Base-by-base conservation (phyloP, 2,113 vertebrate genomes). In the Cephalophus harveyi region DNA sequence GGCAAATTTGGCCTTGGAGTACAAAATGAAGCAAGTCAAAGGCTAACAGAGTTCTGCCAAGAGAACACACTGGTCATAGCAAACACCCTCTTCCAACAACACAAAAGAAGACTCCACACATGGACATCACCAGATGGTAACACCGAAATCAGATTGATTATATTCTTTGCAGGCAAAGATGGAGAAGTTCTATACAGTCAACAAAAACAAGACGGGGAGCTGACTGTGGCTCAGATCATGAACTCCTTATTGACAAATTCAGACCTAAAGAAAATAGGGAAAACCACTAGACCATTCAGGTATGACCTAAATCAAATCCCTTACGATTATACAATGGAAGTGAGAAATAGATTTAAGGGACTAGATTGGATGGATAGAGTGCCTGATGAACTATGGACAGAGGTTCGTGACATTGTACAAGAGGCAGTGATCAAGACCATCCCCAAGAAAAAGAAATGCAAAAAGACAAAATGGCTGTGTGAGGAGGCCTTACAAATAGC, bases 141-240 rank as follows among this genome's bases (percentile, higher is more conserved):
- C 33, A 67, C 16, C 0, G 1, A 67, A 67, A 67, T n/a, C 33
- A 67, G 62, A 67, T 2, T n/a, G 16, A 67, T 67, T n/a, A n/a
- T n/a, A n/a, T 9, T 67, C 62, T n/a, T 67, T n/a, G 62, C 16
- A 67, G 33, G 0, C 33, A n/a, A 67, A 67, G 62, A 17, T 67
- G 33, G 33, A 67, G 62, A 67, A 67, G 8, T 1, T 67, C 33
- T 67, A 10, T n/a, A 19, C 16, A 67, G 62, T n/a, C 16, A 67
- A 4, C 16, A 67, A 9, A 67, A 67, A 67, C 33, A n/a, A 67
- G 33, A n/a, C 7, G 0, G 0, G 62, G 16, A n/a, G 62, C 62
- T 67, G 62, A 67, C 62, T n/a, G 62, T 67, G 62, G 33, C 62
- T 67, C 62, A 9, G 7, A 17, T 17, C 62, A 64, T n/a, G 33